Evolutionary conservation across 1,140 invertebrate genomes (phyloP), one percentile per base, ranked within the genome.

Genomic region (Stegodyphus dumicola): DNA sequence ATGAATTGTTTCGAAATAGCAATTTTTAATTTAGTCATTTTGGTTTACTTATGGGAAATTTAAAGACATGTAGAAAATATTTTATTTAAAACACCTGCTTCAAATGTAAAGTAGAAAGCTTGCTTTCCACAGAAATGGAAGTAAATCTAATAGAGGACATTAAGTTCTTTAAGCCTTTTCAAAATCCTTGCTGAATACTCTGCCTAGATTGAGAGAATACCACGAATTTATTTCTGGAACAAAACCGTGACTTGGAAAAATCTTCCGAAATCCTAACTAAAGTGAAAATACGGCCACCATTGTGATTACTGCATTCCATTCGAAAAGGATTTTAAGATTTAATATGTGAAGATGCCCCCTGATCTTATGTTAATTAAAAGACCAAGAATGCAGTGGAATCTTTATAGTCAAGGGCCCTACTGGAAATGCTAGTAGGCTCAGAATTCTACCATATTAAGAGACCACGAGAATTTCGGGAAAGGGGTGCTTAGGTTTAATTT

Each of bases 281-380:
- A 56, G 73, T 56, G 60, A 60, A 75, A 56, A 75, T 18, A 11
- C 15, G 66, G 52, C 33, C 54, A 54, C 52, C 18, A 75, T 75
- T 75, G 73, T 75, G 73, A 75, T 75, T 75, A 75, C 73, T 48
- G 73, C 73, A 75, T 75, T 75, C 73, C 73, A 56, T 52, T 56
- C 54, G 73, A 75, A 75, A 75, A 75, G 73, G 54, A 33, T 33
- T 33, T 33, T 33, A 33, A 33, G 73, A 75, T 75, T 75, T 75
- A 75, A 75, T 75, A 75, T 53, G 48, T 75, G 60, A 60, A 75
- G 73, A 18, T 54, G 73, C 73, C 52, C 73, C 60, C 73, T 75
- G 73, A 75, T 75, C 73, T 75, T 75, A 75, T 75, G 73, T 75
- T 75, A 75, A 75, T 75, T 75, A 75, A 75, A 75, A 75, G 73